phyloP scores from a whole-genome alignment of 2,113 vertebrate species.

The Phycodurus eques region DNA sequence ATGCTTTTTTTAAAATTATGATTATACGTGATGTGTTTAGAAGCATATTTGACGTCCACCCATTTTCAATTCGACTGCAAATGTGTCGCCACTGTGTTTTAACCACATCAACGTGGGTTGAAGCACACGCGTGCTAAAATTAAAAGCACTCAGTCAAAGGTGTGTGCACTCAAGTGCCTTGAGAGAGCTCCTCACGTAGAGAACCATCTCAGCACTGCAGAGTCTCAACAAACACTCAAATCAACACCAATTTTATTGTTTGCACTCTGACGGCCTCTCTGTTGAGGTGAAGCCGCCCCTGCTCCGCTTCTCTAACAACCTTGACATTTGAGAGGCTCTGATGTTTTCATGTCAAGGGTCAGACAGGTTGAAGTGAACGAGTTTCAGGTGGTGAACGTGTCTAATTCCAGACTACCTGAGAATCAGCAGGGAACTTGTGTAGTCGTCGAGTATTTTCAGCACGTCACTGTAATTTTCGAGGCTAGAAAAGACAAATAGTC shows the following conservation, averaged over 20 bases:
- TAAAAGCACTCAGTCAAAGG: not conserved
- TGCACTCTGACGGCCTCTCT: not conserved
- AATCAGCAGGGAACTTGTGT: not conserved
- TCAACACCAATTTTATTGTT: constrained; percentile 10
- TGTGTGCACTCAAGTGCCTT: not conserved
- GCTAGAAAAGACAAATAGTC: not conserved
- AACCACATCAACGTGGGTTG: not conserved
- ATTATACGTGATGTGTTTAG: no score
- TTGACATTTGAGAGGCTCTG: constrained; percentile 1
- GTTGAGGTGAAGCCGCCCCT: not conserved
- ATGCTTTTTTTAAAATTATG: no score
- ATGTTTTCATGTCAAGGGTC: not conserved
- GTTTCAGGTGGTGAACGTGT: not conserved
- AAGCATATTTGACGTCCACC: not conserved
- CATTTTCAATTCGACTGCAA: not conserved
- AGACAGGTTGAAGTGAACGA: not conserved
- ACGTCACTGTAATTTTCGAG: not conserved
- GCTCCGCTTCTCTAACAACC: not conserved
- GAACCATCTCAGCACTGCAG: not conserved
- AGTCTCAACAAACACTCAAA: constrained; percentile 8
- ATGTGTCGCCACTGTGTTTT: not conserved
- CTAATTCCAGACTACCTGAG: not conserved
- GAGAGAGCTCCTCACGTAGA: constrained; percentile 2
- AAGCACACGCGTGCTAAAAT: not conserved
- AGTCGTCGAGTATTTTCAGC: not conserved